A percentile compares a stretch with the other conserved stretches of the same genome.
Evolutionary conservation across 1,140 invertebrate species (phyloP).

Genomic region (Samia ricini): DNA sequence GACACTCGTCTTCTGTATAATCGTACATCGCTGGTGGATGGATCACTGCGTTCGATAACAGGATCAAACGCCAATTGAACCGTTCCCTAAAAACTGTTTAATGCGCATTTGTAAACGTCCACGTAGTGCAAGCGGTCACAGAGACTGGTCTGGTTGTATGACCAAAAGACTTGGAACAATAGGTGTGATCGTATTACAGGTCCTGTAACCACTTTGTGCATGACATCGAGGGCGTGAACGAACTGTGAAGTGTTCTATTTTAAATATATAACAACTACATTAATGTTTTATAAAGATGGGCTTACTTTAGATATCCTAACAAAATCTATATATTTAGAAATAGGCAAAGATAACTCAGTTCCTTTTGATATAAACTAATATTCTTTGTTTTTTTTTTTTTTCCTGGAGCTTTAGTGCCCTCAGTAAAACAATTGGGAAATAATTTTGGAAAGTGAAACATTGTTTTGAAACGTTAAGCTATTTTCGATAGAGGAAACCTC

Average conservation of each 20-base stretch:
- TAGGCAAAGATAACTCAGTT: too few relatives aligned
- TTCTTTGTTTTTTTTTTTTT: too few relatives aligned
- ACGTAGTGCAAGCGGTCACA: constrained; percentile 50
- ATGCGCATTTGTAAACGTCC: constrained; percentile 52
- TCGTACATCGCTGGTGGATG: constrained; percentile 43
- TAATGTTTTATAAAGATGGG: too few relatives aligned
- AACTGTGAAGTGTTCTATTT: constrained; percentile 22
- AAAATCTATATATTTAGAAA: too few relatives aligned
- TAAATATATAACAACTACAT: constrained; percentile 17
- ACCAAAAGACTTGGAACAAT: constrained; percentile 49
- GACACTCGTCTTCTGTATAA: constrained; percentile 69
- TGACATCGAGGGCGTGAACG: constrained; percentile 48
- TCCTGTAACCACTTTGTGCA: constrained; percentile 45
- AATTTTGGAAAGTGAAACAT: too few relatives aligned
- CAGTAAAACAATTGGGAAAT: too few relatives aligned
- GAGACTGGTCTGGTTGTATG: constrained; percentile 63
- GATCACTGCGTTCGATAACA: constrained; percentile 23
- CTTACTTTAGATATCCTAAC: too few relatives aligned
- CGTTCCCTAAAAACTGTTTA: constrained; percentile 21
- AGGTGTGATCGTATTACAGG: constrained; percentile 45
- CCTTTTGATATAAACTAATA: too few relatives aligned
- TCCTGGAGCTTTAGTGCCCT: too few relatives aligned
- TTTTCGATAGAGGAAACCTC: too few relatives aligned
- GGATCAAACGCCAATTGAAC: constrained; percentile 47
- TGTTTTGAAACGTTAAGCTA: too few relatives aligned